Evolutionary conservation across 2,888 invertebrate genomes (phyloP).

Genomic region (Cartodere bifasciata): DNA sequence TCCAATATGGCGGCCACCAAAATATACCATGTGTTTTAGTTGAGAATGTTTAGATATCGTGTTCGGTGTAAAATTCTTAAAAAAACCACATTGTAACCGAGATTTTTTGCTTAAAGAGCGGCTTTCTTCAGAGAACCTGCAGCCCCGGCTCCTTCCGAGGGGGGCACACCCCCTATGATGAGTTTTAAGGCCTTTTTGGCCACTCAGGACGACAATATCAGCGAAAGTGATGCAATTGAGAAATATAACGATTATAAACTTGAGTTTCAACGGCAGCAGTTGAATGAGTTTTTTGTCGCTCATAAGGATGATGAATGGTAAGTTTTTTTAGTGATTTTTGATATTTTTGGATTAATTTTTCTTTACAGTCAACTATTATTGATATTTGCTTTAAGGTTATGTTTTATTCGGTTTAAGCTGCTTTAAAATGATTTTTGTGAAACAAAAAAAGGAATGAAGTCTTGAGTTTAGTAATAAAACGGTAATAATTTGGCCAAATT

Average conservation of each 20-base stretch:
- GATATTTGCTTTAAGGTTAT: too few species aligned
- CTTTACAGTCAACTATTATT: too few species aligned
- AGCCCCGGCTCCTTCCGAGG: slow-evolving; percentile 23
- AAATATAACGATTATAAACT: slow-evolving; percentile 98
- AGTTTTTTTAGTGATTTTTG: slow-evolving; percentile 32
- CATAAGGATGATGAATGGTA: slow-evolving; percentile 99
- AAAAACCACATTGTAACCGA: slow-evolving; percentile 6
- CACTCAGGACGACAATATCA: slow-evolving; percentile 94
- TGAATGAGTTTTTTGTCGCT: slow-evolving; percentile 96
- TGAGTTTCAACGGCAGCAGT: slow-evolving; percentile 90
- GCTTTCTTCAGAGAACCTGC: slow-evolving; percentile 41
- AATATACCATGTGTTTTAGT: too few species aligned
- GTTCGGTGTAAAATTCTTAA: slow-evolving; percentile 12
- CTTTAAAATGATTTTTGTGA: too few species aligned
- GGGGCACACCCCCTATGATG: slow-evolving; percentile 89
- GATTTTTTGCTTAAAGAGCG: slow-evolving; percentile 24
- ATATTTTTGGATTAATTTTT: too few species aligned
- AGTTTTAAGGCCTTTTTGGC: slow-evolving; percentile 92
- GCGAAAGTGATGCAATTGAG: slow-evolving; percentile 89
- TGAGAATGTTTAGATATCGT: slow-evolving; percentile 20
- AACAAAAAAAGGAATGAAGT: too few species aligned
- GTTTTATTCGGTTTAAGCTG: too few species aligned
- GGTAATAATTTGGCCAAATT: too few species aligned
- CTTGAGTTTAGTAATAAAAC: too few species aligned
- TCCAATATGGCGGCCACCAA: too few species aligned